Evolutionary conservation across 2,113 vertebrate genomes (phyloP).

Genomic region (Fregetta grallaria): DNA sequence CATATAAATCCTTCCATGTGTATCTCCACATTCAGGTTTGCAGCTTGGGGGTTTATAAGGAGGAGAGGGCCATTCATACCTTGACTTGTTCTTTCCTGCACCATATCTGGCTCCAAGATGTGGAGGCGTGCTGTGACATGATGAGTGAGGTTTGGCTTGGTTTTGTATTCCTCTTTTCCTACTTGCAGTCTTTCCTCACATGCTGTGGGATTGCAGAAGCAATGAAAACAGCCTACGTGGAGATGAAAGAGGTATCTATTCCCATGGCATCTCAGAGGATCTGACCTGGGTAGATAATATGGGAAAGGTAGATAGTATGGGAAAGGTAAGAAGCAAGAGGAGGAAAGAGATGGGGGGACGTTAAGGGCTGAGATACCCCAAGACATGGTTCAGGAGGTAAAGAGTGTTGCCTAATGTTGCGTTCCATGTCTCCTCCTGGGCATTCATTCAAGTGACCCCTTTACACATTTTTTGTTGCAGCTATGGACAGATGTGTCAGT

Average conservation of each 20-base stretch:
- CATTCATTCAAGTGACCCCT: background rate
- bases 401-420: background rate
- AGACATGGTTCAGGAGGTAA: background rate
- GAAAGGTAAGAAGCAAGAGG: background rate
- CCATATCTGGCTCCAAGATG: background rate
- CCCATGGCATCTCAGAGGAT: background rate
- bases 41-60: background rate
- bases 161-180: background rate
- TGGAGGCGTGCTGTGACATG: background rate
- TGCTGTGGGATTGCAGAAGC: background rate
- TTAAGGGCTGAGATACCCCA: background rate
- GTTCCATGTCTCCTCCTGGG: background rate
- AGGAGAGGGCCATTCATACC: background rate
- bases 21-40: background rate
- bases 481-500: background rate
- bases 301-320: background rate
- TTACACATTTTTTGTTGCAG: background rate
- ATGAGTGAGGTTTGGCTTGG: background rate
- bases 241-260: background rate
- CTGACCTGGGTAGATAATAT: background rate
- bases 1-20: background rate
- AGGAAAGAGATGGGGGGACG: background rate
- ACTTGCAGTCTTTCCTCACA: background rate
- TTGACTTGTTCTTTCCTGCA: background rate
- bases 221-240: background rate